These are phyloP conservation scores for Pangasius djambal DNA, from an alignment of 2,797 vertebrate genomes.

Conservation along the genomic window DNA sequence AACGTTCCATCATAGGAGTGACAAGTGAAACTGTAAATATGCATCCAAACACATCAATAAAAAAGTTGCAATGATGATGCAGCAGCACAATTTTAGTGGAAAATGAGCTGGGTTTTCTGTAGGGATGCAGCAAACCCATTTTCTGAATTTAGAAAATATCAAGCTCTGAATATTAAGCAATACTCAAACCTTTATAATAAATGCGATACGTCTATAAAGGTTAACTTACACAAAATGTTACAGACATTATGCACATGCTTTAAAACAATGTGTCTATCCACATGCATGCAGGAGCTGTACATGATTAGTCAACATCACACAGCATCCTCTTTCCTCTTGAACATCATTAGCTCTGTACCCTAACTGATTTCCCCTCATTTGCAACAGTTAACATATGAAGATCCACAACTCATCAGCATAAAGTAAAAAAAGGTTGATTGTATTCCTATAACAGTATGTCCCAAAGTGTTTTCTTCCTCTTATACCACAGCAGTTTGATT, in stretches of 20 bases:
- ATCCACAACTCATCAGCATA: not conserved
- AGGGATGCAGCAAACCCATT: not conserved
- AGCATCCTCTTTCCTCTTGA: not conserved
- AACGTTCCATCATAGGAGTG: constrained; percentile 23
- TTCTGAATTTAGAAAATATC: not conserved
- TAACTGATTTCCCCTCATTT: constrained; percentile 16
- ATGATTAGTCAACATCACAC: not conserved
- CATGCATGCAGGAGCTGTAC: not conserved
- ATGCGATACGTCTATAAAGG: not conserved
- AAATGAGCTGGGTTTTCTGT: not conserved
- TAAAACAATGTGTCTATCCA: not conserved
- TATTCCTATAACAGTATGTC: not conserved
- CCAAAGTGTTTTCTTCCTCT: not conserved
- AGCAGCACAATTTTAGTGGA: not conserved
- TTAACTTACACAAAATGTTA: not conserved
- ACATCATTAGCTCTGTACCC: not conserved
- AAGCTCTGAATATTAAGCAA: not conserved
- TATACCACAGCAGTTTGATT: not conserved
- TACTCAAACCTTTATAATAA: not conserved
- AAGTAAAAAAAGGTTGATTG: not conserved
- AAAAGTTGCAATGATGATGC: constrained; percentile 11
- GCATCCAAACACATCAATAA: constrained; percentile 19
- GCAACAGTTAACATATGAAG: constrained; percentile 28
- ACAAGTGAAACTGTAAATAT: constrained; percentile 41
- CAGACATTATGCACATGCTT: not conserved